Conservation (phyloP, 2,888 invertebrate genomes). For the Sesia bembeciformis region DNA sequence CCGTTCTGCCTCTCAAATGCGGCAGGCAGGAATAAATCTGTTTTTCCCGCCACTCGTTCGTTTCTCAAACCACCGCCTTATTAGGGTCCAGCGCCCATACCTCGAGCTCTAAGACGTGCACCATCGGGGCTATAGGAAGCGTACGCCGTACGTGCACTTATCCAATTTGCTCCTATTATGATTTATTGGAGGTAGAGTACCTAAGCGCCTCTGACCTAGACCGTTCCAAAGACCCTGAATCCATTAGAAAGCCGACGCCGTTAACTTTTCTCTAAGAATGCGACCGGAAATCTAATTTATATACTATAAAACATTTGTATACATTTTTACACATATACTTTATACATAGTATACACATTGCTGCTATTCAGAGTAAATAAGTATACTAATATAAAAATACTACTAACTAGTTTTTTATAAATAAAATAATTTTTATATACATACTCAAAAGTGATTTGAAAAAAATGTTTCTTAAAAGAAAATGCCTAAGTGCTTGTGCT, state of each 20-base stretch:
- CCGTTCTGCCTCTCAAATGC: background rate
- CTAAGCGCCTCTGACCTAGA: slow-evolving; percentile 61
- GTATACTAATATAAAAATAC: no score
- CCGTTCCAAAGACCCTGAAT: slow-evolving; percentile 21
- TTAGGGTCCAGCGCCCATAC: slow-evolving; percentile 4
- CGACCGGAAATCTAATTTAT: no score
- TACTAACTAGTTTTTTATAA: no score
- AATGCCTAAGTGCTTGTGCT: no score
- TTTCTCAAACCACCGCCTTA: background rate
- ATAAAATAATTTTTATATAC: no score
- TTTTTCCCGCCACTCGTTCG: background rate
- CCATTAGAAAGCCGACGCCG: background rate
- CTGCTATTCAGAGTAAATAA: no score
- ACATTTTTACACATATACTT: no score
- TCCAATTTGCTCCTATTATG: slow-evolving; percentile 67
- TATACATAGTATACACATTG: no score
- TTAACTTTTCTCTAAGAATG: no score
- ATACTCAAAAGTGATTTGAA: no score
- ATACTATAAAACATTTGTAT: no score
- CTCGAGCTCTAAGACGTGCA: slow-evolving; percentile 32
- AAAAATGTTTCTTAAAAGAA: no score
- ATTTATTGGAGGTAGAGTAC: slow-evolving; percentile 52
- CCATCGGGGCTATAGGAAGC: slow-evolving; percentile 62
- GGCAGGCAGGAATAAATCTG: background rate
- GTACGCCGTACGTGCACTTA: slow-evolving; percentile 51